phyloP scores from a whole-genome alignment of 2,797 vertebrate genomes.

The Heteromormyrus szaboi region DNA sequence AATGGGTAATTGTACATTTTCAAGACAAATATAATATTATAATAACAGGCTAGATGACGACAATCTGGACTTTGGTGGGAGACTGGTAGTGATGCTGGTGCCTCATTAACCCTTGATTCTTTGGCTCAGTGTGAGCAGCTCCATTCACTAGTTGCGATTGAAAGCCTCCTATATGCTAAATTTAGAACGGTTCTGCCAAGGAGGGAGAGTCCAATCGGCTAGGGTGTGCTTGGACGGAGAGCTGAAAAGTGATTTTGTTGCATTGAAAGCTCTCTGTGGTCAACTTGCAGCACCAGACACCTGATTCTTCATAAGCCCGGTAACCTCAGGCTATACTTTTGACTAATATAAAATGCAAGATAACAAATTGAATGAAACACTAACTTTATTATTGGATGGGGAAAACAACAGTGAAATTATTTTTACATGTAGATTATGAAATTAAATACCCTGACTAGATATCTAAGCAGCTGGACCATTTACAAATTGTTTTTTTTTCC shows the following conservation, averaged over 20 bases:
- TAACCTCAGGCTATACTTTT: not conserved
- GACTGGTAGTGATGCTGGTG: not conserved
- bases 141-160: not conserved
- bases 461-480: not conserved
- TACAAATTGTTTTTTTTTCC: not conserved
- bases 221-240: not conserved
- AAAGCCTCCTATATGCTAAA: not conserved
- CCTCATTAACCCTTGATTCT: not conserved
- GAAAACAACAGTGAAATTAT: not conserved
- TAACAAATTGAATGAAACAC: not conserved
- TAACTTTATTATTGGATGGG: not conserved
- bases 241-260: not conserved
- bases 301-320: not conserved
- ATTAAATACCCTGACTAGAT: not conserved
- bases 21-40: not conserved
- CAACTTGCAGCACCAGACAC: not conserved
- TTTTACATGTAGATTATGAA: not conserved
- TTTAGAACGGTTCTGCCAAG: not conserved
- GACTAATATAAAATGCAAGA: not conserved
- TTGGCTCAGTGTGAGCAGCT: not conserved
- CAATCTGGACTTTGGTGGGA: not conserved
- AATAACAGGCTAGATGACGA: not conserved
- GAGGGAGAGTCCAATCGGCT: not conserved
- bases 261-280: not conserved
- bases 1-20: not conserved